Conservation (phyloP, 2,797 vertebrate genomes). For the Rhinella marina region DNA sequence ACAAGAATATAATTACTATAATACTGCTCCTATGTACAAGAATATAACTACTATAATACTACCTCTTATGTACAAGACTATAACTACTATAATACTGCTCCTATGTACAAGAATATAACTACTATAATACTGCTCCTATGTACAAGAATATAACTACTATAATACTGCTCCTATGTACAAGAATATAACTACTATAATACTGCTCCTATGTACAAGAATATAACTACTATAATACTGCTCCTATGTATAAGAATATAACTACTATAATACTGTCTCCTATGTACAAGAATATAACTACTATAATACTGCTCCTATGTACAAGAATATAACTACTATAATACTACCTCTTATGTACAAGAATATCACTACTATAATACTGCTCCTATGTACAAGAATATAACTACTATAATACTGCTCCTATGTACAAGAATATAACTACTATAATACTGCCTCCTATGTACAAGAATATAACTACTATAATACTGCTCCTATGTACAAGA, state of each 20-base stretch:
- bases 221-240: constrained; percentile 9
- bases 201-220: neutral
- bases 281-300: constrained; percentile 1
- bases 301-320: neutral
- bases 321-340: constrained; percentile 1
- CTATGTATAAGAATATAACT: constrained; percentile 2
- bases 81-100: neutral
- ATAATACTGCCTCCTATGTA: neutral
- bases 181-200: constrained; percentile 2
- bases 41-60: constrained; percentile 12
- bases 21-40: constrained; percentile 3
- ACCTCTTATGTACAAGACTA: neutral
- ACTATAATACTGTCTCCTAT: constrained; percentile 1
- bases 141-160: constrained; percentile 16
- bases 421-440: neutral
- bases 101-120: too few species aligned
- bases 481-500: neutral
- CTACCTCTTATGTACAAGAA: too few species aligned
- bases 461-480: constrained; percentile 13
- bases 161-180: neutral
- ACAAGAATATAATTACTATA: constrained; percentile 13
- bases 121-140: neutral
- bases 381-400: constrained; percentile 4
- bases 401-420: constrained; percentile 5
- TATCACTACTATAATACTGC: neutral